Base-by-base conservation (phyloP, 2,797 vertebrate genomes). In the Lateolabrax maculatus region DNA sequence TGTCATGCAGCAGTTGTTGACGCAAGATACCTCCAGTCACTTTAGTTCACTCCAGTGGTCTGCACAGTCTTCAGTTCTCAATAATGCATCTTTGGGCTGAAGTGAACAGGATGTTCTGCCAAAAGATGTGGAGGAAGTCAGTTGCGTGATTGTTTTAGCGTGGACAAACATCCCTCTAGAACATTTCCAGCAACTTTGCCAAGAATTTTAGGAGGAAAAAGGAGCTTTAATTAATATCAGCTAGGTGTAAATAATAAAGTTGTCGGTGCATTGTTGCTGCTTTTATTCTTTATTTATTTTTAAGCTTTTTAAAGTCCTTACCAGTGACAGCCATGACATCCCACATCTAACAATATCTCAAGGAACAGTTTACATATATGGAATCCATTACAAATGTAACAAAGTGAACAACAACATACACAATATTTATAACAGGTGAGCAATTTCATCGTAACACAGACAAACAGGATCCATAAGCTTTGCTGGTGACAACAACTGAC, bases 341-440 rank as follows among this genome's bases (percentile, higher is more conserved):
- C 74, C 44, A 87, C 77, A 80, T 75, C 31, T 77, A 84, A 82
- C 72, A 69, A 73, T 7, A 85, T 52, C 61, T 82, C 75, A 81
- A 81, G 71, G 85, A 85, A 89, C 80, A 76, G 44, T 78, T 82
- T 55, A 80, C 78, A 80, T 37, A 2, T 64, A 70, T 61, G 73
- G 66, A 68, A 69, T 65, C 27, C 51, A 79, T 21, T 43, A 62
- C 57, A 71, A 75, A 78, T 64, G 70, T 71, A 79, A 69, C 79
- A 84, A 89, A 76, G 60, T 69, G 57, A 82, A 75, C 64, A 75
- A 81, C 49, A 60, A 60, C 6, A 21, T 43, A 67, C 66, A 71
- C 52, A 48, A 51, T 78, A 75, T 88, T 66, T 56, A 85, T 25
- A 76, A 69, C 70, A 84, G 62, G 56, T 78, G 65, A 84, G 52